A percentile compares a stretch with the other conserved stretches of the same genome.
Evolutionary conservation across 1,140 invertebrate genomes (phyloP).

Genomic region (Rhagoletis zephyria): DNA sequence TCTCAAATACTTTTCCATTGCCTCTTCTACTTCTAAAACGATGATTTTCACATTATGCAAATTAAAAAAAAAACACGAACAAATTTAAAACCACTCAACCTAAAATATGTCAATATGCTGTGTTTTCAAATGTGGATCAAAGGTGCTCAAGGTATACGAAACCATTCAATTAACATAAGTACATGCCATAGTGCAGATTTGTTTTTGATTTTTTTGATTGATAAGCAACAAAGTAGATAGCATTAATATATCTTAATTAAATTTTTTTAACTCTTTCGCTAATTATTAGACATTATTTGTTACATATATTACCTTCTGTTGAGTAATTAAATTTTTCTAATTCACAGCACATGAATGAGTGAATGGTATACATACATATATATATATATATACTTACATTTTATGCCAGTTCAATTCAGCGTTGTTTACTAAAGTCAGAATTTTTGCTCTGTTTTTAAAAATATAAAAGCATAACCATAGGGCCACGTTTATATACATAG

Average conservation of each 20-base stretch:
- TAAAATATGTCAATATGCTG: neutral
- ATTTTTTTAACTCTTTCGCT: neutral
- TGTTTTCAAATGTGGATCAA: conserved; percentile 31
- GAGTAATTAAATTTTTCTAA: neutral
- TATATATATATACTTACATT: neutral
- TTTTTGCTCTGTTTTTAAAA: no score
- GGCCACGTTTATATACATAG: no score
- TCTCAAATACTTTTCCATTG: neutral
- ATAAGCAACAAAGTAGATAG: neutral
- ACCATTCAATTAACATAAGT: neutral
- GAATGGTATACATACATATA: neutral
- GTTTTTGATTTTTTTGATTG: neutral
- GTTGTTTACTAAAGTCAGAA: no score
- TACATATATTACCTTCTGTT: neutral
- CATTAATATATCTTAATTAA: no score
- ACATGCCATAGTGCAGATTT: neutral
- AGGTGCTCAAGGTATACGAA: conserved; percentile 47
- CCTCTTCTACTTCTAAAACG: neutral
- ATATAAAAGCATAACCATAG: no score
- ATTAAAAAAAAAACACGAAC: neutral
- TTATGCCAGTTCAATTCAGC: no score
- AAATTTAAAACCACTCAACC: neutral
- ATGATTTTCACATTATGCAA: neutral
- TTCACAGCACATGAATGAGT: neutral
- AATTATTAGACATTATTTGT: neutral